Evolutionary conservation across 2,888 invertebrate species (phyloP).

Genomic region (Xylocampa areola): DNA sequence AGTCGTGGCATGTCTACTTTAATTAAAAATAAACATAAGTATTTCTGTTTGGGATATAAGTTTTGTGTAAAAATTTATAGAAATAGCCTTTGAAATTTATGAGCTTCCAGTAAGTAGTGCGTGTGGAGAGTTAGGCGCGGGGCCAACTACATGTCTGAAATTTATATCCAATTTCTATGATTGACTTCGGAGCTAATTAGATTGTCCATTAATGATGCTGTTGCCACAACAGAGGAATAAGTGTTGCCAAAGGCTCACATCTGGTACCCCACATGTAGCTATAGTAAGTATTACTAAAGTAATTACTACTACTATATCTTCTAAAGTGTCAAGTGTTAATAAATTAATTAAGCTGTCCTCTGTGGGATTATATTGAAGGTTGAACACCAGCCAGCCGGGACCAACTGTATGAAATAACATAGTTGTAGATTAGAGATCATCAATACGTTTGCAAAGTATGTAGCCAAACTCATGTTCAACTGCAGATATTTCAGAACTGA

Average conservation of each 20-base stretch:
- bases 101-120: slow-evolving; percentile 75
- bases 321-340: too few species aligned
- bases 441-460: too few species aligned
- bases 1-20: slow-evolving; percentile 4
- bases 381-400: too few species aligned
- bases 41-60: slow-evolving; percentile 55
- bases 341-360: too few species aligned
- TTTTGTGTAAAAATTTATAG: slow-evolving; percentile 69
- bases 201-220: slow-evolving; percentile 20
- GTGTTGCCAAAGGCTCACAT: neutral
- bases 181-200: slow-evolving; percentile 64
- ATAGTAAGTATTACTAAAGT: too few species aligned
- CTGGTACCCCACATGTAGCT: too few species aligned
- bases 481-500: neutral
- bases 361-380: too few species aligned
- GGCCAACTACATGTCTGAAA: slow-evolving; percentile 80
- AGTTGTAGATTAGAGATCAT: too few species aligned
- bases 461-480: too few species aligned
- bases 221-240: neutral
- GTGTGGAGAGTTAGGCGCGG: slow-evolving; percentile 76
- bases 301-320: too few species aligned
- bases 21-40: slow-evolving; percentile 41
- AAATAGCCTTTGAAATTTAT: slow-evolving; percentile 80
- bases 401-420: too few species aligned
- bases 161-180: slow-evolving; percentile 74